Evolutionary conservation across 2,888 invertebrate species (phyloP).

Genomic region (Onthophagus sagittarius): DNA sequence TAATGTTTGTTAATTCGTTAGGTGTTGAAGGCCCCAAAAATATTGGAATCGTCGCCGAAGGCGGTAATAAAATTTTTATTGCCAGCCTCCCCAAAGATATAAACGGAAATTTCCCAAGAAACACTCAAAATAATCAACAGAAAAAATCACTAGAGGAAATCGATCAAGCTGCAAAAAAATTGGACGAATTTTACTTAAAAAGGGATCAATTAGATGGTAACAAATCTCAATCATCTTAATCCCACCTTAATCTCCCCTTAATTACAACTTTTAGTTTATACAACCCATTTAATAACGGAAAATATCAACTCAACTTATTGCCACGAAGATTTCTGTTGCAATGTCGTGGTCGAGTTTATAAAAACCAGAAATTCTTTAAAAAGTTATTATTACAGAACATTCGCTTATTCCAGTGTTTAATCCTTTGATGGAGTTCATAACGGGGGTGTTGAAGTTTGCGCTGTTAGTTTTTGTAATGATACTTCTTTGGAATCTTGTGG

Average conservation of each 20-base stretch:
- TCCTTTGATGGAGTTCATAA: slow-evolving; percentile 49
- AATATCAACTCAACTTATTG: neutral
- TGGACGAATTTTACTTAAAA: slow-evolving; percentile 16
- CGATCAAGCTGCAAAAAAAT: neutral
- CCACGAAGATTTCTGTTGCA: slow-evolving; percentile 6
- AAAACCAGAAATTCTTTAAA: neutral
- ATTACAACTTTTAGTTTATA: slow-evolving; percentile 3
- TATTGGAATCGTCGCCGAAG: slow-evolving; percentile 14
- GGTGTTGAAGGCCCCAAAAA: neutral
- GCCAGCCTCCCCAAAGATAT: slow-evolving; percentile 20
- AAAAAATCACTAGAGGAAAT: neutral
- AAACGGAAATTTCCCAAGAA: neutral
- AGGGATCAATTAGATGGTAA: slow-evolving; percentile 14
- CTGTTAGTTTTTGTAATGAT: slow-evolving; percentile 53
- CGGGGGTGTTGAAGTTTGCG: slow-evolving; percentile 53
- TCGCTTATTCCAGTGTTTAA: slow-evolving; percentile 54
- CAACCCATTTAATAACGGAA: slow-evolving; percentile 7
- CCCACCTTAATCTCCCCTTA: too few species aligned
- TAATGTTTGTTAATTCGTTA: neutral
- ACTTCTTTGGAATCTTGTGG: slow-evolving; percentile 50
- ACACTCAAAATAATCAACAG: too few species aligned
- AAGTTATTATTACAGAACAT: slow-evolving; percentile 44
- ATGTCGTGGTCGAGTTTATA: neutral
- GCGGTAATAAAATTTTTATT: slow-evolving; percentile 22
- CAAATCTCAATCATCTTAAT: too few species aligned